Conservation (phyloP, 2,113 vertebrate genomes). For the Papio anubis region DNA sequence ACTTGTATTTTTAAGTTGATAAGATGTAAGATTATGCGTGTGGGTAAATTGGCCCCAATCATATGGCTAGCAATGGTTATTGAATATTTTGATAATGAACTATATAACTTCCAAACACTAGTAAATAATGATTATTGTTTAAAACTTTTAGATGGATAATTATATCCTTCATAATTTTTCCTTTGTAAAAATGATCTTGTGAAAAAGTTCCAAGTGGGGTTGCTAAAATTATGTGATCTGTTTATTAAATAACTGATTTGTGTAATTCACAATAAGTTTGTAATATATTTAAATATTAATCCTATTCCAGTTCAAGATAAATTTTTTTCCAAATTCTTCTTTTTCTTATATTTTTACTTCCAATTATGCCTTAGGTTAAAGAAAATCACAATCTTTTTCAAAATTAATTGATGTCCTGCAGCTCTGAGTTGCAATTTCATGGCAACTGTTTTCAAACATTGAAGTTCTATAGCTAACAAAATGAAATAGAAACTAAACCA, state of each 20-base stretch:
- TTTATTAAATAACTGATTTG: background rate
- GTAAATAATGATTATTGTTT: background rate
- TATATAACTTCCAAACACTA: background rate
- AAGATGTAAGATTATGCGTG: background rate
- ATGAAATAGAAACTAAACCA: background rate
- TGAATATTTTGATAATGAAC: background rate
- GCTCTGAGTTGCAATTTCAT: background rate
- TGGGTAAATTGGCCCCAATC: background rate
- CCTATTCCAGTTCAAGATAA: background rate
- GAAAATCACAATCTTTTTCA: background rate
- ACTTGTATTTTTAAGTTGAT: background rate
- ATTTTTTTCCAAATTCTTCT: background rate
- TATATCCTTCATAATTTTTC: background rate
- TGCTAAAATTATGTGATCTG: background rate
- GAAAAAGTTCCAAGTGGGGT: background rate
- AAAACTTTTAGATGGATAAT: background rate
- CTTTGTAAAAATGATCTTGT: background rate
- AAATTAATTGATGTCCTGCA: constrained; percentile 5
- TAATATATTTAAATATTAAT: background rate
- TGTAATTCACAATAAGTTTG: background rate
- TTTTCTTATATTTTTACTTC: background rate
- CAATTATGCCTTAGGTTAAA: background rate
- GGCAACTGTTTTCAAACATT: background rate
- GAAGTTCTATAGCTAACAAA: background rate
- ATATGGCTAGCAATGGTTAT: background rate